Conservation (phyloP, 2,888 invertebrate genomes). For the Ceratothoa steindachneri region DNA sequence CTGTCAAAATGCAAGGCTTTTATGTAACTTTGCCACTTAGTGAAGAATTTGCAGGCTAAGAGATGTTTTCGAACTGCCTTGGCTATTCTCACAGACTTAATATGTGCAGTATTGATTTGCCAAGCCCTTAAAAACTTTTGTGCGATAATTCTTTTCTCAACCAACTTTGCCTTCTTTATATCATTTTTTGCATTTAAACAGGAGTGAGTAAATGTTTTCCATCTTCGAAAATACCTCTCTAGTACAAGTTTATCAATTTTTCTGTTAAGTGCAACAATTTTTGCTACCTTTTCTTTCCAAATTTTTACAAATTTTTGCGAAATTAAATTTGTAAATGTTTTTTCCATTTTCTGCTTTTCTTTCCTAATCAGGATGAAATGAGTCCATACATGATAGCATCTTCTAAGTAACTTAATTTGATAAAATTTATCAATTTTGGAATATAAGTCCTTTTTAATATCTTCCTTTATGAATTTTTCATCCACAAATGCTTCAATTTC, state of each 20-base stretch:
- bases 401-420: background rate
- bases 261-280: background rate
- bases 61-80: background rate
- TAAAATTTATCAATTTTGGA: background rate
- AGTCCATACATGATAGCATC: background rate
- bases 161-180: background rate
- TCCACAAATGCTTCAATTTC: background rate
- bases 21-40: background rate
- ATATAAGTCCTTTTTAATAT: background rate
- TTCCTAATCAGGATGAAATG: background rate
- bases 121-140: background rate
- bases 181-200: background rate
- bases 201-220: background rate
- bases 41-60: background rate
- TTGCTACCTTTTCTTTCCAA: background rate
- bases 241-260: background rate
- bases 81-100: background rate
- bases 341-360: background rate
- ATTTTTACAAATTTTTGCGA: background rate
- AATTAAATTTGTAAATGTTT: background rate
- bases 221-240: background rate
- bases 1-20: constrained; percentile 9
- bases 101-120: background rate
- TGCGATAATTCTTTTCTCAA: background rate
- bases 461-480: background rate